phyloP scores from a whole-genome alignment of 2,113 vertebrate species.

The Eudorcas thomsonii region DNA sequence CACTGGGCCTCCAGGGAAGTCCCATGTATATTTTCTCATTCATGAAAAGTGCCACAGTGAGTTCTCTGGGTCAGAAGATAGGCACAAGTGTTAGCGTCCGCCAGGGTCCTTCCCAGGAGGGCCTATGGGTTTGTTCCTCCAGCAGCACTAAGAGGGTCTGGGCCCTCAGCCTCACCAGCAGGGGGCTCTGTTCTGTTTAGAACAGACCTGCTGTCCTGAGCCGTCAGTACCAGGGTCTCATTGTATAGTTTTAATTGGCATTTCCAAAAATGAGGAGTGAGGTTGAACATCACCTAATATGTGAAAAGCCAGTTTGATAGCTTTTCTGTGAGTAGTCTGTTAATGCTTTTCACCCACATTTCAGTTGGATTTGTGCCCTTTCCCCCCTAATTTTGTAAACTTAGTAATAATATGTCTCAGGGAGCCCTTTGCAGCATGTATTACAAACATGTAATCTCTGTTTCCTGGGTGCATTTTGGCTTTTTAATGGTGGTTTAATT shows the following conservation, averaged over 20 bases:
- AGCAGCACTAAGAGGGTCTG: neutral
- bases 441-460: neutral
- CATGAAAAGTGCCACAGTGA: neutral
- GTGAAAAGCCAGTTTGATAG: neutral
- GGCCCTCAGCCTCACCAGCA: neutral
- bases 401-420: neutral
- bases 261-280: neutral
- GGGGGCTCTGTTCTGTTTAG: neutral
- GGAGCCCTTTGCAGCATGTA: neutral
- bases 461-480: neutral
- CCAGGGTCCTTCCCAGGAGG: neutral
- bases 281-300: neutral
- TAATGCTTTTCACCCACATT: neutral
- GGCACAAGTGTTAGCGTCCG: neutral
- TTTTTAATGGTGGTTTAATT: neutral
- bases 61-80: neutral
- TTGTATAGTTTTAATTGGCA: neutral
- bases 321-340: neutral
- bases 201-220: neutral
- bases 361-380: neutral
- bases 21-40: neutral
- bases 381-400: neutral
- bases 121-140: neutral
- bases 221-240: neutral
- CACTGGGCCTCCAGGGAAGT: neutral